Evolutionary conservation across 2,797 vertebrate species (phyloP).

Genomic region (Monodelphis domestica): DNA sequence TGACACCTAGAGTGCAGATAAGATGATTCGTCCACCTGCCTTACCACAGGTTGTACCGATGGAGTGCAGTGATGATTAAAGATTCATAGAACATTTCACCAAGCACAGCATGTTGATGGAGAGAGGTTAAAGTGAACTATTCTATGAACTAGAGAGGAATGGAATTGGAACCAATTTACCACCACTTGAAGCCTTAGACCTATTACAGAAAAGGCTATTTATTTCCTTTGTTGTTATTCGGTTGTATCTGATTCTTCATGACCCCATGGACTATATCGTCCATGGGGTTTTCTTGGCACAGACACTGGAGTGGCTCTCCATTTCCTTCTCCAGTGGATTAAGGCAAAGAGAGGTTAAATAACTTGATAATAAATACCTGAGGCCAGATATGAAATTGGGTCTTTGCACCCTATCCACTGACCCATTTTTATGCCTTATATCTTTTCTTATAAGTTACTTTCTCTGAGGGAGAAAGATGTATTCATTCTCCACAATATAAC

Average conservation of each 20-base stretch:
- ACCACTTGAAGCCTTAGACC: not conserved
- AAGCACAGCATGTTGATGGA: conserved; percentile 31
- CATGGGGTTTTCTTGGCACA: too few relatives aligned
- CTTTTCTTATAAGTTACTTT: conserved; percentile 12
- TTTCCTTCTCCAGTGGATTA: too few relatives aligned
- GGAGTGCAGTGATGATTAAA: conserved; percentile 28
- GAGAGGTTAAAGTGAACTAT: conserved; percentile 43
- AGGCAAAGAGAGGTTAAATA: too few relatives aligned
- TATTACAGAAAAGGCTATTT: conserved; percentile 17
- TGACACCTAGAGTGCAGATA: conserved; percentile 4
- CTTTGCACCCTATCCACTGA: too few relatives aligned
- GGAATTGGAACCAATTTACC: conserved; percentile 17
- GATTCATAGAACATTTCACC: conserved; percentile 14
- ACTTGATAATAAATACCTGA: too few relatives aligned
- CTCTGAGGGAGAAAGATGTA: not conserved
- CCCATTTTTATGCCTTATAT: too few relatives aligned
- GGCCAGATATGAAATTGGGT: too few relatives aligned
- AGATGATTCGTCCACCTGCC: not conserved
- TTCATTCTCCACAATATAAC: conserved; percentile 20
- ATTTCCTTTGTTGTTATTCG: not conserved
- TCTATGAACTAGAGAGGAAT: conserved; percentile 13
- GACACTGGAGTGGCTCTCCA: too few relatives aligned
- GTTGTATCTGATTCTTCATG: too few relatives aligned
- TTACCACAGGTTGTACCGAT: not conserved
- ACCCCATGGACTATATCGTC: too few relatives aligned